Evolutionary conservation across 1,140 invertebrate species (phyloP), one percentile per base, ranked within the genome.

Genomic region (Amphibalanus amphitrite): DNA sequence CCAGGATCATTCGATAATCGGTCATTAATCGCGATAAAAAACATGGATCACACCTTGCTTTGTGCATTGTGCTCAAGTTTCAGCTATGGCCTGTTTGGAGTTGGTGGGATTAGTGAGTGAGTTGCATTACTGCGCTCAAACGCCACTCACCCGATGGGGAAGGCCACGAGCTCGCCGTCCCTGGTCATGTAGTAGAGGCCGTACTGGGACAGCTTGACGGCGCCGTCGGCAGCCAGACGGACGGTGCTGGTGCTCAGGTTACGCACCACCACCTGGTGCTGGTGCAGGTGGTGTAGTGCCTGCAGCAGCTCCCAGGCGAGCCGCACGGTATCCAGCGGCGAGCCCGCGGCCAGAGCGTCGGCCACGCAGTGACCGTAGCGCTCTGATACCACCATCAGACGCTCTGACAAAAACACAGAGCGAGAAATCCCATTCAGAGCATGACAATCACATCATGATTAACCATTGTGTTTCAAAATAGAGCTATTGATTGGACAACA

Each of bases 141-240:
- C 67, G 47, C 33, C 71, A 28, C 82, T 82, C 84, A 93, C 88
- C 92, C 91, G 76, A 97, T 88, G 70, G 94, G 94, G 85, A 97
- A 97, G 23, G 89, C 86, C 13, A 97, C 92, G 80, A 90, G 86
- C 75, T 85, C 85, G 69, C 91, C 92, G 78, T 82, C 82, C 77
- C 89, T 87, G 28, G 93, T 96, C 88, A 97, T 95, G 78, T 92
- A 88, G 82, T 90, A 93, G 70, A 96, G 80, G 17, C 94, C 95
- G 84, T 92, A 97, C 81, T 95, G 94, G 76, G 91, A 92, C 33
- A 98, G 78, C 79, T 96, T 93, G 0, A 93, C 86, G 77, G 86
- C 83, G 47, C 85, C 85, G 76, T 85, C 80, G 64, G 82, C 82
- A 78, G 90, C 87, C 25, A 95, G 79, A 17, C 95, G 81, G 75